A percentile compares a stretch with the other conserved stretches of the same genome.
Evolutionary conservation across 2,113 vertebrate genomes (phyloP).

Genomic region (Myiopsitta monachus): DNA sequence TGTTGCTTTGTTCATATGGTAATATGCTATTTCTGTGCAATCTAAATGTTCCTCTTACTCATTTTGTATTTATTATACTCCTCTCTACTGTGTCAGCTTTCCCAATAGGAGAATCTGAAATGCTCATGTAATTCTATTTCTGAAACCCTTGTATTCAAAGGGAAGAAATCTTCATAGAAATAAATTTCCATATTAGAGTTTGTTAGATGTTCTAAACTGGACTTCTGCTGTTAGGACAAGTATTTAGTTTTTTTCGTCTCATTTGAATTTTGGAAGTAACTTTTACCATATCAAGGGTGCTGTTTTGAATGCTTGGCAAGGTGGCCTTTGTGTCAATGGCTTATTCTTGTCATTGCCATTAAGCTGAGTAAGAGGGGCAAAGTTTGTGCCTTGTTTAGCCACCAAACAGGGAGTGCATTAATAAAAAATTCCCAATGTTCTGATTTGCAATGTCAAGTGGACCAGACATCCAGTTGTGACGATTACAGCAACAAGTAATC

Average conservation of each 20-base stretch:
- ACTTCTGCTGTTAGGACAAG: background rate
- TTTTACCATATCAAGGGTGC: background rate
- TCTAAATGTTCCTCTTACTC: rapidly evolving
- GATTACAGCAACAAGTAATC: background rate
- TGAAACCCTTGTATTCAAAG: background rate
- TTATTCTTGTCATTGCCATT: background rate
- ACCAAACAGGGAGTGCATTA: background rate
- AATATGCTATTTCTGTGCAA: background rate
- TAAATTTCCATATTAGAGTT: background rate
- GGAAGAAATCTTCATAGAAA: background rate
- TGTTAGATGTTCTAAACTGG: background rate
- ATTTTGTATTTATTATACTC: background rate
- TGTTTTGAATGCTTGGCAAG: background rate
- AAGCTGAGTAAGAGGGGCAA: background rate
- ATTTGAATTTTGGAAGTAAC: background rate
- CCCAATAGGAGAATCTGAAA: background rate
- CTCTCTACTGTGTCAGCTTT: background rate
- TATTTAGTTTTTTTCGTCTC: background rate
- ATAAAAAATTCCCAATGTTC: background rate
- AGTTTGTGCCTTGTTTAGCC: background rate
- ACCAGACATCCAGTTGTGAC: background rate
- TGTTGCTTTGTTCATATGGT: background rate
- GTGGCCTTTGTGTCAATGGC: background rate
- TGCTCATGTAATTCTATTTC: background rate
- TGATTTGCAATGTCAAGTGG: background rate